Conservation (phyloP, 2,113 vertebrate genomes). For the Alethe castanea region DNA sequence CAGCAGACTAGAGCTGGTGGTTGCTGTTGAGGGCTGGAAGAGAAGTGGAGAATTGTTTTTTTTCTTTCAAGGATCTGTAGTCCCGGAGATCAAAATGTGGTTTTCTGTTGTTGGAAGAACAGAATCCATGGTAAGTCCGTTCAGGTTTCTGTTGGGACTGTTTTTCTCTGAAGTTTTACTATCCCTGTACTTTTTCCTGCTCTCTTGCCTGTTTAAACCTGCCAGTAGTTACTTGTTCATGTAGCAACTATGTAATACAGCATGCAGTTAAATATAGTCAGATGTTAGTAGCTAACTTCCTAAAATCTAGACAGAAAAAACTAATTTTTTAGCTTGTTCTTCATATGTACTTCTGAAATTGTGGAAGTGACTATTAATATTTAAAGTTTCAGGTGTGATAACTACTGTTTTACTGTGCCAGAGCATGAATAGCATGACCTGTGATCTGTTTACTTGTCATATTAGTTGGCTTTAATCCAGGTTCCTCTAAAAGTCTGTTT, state of each 20-base stretch:
- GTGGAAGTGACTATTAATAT: not conserved
- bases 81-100: conserved; percentile 83
- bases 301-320: conserved; percentile 10
- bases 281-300: conserved; percentile 3
- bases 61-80: conserved; percentile 52
- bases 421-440: conserved; percentile 32
- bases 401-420: conserved; percentile 24
- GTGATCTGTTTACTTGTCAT: not conserved
- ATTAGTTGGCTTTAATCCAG: conserved; percentile 27
- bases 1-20: conserved; percentile 52
- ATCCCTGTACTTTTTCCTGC: conserved; percentile 10
- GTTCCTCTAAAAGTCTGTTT: not conserved
- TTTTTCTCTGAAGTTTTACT: conserved; percentile 50
- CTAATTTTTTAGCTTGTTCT: conserved; percentile 32
- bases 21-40: conserved; percentile 46
- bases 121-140: conserved; percentile 80
- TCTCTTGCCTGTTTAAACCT: conserved; percentile 57
- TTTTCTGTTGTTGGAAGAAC: conserved; percentile 93
- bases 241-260: not conserved
- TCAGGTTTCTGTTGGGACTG: conserved; percentile 24
- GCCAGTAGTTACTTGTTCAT: conserved; percentile 26
- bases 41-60: conserved; percentile 55
- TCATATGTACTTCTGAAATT: not conserved
- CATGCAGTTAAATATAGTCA: conserved; percentile 38
- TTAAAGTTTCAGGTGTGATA: conserved; percentile 11